Conservation (phyloP, 2,113 vertebrate species). For the Chaetodon trifascialis region DNA sequence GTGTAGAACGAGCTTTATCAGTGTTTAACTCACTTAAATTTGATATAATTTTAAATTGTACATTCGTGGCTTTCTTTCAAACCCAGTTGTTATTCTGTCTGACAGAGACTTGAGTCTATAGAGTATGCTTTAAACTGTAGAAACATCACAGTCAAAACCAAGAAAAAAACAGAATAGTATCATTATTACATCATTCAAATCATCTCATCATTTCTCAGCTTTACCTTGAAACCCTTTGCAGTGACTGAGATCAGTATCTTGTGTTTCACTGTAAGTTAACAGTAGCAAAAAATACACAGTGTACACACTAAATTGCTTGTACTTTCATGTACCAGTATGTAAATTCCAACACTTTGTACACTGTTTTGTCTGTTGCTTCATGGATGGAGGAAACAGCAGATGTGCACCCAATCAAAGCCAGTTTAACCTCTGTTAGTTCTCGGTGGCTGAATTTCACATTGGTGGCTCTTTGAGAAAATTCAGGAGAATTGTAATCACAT, state of each 20-base stretch:
- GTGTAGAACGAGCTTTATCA: too few species aligned
- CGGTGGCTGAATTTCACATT: slow-evolving; percentile 22
- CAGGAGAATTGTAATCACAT: slow-evolving; percentile 16
- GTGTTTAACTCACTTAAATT: too few species aligned
- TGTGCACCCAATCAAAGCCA: slow-evolving; percentile 41
- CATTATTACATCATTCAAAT: too few species aligned
- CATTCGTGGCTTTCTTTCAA: too few species aligned
- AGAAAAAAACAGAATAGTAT: neutral
- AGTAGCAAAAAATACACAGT: neutral
- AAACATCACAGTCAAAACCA: neutral
- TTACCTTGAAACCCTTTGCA: too few species aligned
- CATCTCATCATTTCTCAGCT: too few species aligned
- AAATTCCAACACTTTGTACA: slow-evolving; percentile 6
- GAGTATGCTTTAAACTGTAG: neutral
- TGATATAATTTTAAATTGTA: too few species aligned
- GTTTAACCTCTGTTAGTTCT: slow-evolving; percentile 44
- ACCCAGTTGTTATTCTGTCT: too few species aligned
- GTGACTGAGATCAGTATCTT: too few species aligned
- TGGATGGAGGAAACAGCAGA: slow-evolving; percentile 16
- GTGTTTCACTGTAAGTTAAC: neutral
- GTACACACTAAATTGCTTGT: slow-evolving; percentile 1
- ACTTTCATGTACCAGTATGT: slow-evolving; percentile 1
- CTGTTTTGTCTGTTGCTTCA: neutral
- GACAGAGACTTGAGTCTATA: too few species aligned
- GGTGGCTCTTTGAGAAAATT: slow-evolving; percentile 24